Conservation (phyloP, 2,797 vertebrate genomes). For the Merluccius polli region DNA sequence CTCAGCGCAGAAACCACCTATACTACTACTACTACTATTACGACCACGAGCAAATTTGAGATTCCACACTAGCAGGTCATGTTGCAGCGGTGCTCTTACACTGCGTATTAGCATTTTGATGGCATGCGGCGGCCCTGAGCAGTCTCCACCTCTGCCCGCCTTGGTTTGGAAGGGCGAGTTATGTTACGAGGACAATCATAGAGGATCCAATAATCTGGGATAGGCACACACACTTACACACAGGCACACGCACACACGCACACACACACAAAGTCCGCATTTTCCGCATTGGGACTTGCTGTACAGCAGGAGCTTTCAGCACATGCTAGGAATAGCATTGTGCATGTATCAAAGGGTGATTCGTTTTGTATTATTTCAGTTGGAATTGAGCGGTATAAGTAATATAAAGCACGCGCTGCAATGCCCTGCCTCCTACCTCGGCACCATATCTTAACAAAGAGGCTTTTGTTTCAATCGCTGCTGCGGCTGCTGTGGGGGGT, state of each 20-base stretch:
- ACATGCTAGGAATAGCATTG: constrained; percentile 29
- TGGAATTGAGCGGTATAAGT: neutral
- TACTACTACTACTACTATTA: neutral
- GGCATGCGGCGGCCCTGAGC: constrained; percentile 55
- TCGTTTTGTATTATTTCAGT: neutral
- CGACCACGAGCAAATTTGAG: constrained; percentile 36
- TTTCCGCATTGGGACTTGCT: constrained; percentile 16
- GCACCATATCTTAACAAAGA: constrained; percentile 45
- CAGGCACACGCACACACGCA: neutral
- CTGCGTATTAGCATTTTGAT: constrained; percentile 68
- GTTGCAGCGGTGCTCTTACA: constrained; percentile 30
- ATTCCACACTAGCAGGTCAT: constrained; percentile 43
- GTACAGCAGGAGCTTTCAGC: constrained; percentile 17
- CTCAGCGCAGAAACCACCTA: constrained; percentile 4
- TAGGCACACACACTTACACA: neutral
- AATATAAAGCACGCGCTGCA: neutral
- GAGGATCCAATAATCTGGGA: constrained; percentile 14
- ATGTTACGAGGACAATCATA: constrained; percentile 32
- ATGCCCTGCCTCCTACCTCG: constrained; percentile 46
- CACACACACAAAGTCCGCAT: neutral
- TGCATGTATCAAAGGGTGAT: constrained; percentile 9
- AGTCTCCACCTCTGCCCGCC: constrained; percentile 48
- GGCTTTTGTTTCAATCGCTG: constrained; percentile 64
- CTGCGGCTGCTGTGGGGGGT: constrained; percentile 44
- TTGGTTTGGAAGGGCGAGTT: constrained; percentile 49